These are phyloP conservation scores for Diploscapter pachys DNA, from an alignment of 1,140 invertebrate species.

Conservation along the genomic window DNA sequence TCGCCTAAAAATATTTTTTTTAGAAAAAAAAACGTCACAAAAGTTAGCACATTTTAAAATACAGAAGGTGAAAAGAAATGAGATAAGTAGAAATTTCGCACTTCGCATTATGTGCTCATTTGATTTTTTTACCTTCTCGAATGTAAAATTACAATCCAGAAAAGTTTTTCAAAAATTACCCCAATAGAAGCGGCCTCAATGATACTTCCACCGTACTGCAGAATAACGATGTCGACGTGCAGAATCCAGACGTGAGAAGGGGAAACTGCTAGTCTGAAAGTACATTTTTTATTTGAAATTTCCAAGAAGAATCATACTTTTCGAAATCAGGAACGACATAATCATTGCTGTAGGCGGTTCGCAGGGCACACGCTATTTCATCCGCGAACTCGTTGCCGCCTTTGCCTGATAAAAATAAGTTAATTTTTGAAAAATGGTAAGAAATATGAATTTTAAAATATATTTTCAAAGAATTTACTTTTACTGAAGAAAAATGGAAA, in stretches of 20 bases:
- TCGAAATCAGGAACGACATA: constrained; percentile 18
- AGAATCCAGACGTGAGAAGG: constrained; percentile 30
- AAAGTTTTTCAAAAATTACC: constrained; percentile 15
- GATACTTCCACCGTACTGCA: constrained; percentile 36
- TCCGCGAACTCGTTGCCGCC: constrained; percentile 25
- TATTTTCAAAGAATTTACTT: not conserved
- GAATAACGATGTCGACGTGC: constrained; percentile 27
- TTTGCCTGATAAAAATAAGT: constrained; percentile 31
- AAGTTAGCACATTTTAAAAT: no score
- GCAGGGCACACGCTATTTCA: constrained; percentile 24
- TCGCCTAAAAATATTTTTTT: constrained; percentile 26
- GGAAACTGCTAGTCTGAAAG: constrained; percentile 22
- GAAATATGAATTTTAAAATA: not conserved
- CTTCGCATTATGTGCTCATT: no score
- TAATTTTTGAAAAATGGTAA: not conserved
- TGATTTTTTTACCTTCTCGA: no score
- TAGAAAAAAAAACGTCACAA: not conserved
- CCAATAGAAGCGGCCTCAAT: constrained; percentile 29
- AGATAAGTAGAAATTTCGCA: no score
- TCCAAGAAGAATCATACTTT: constrained; percentile 13
- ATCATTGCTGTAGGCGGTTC: constrained; percentile 35
- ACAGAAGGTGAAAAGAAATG: no score
- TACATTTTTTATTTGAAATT: not conserved
- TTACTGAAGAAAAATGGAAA: not conserved
- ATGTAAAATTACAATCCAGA: not conserved